Base-by-base conservation (phyloP, 1,140 invertebrate genomes). In the Melanaphis sacchari region DNA sequence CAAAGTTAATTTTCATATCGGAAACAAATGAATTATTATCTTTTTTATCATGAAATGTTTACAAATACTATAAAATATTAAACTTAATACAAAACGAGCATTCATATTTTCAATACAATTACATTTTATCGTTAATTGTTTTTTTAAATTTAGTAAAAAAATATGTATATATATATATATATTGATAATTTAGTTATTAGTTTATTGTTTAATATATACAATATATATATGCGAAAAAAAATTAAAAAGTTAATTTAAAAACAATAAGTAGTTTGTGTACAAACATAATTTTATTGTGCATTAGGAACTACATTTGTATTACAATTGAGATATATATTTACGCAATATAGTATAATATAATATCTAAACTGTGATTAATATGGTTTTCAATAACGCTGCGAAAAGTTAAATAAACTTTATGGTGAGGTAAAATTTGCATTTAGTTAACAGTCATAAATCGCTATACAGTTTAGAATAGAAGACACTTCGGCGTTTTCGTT, bases 11-110 rank as follows among this genome's bases (percentile, higher is more conserved):
- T 76, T 76, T 76, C 59, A 76, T 76, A 76, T 76, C 59, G 59
- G 59, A 76, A 76, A 76, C 18, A 76, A 76, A 76, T 76, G 59
- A 76, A 76, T 76, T 76, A 76, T 76, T 76, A n/a, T 76, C 5
- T 76, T 76, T 76, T 76, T 76, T n/a, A 76, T 76, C 2, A 15
- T 76, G n/a, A 76, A 76, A n/a, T 76, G 31, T 76, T 76, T 36
- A n/a, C 59, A 76, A 76, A 76, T 76, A 66, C n/a, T n/a, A 76
- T 76, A 76, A n/a, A 76, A 76, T 76, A 76, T 76, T n/a, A 18
- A 76, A 76, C 59, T 18, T 76, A 76, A 76, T n/a, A 76, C 59
- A n/a, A 76, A n/a, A 5, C 15, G 15, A 76, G 18, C 59, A 76
- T 76, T 76, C 5, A n/a, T 22, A 36, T 76, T 76, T 76, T 18